These are phyloP conservation scores for Shargacucullia verbasci DNA, from an alignment of 2,888 invertebrate genomes.

Conservation along the genomic window DNA sequence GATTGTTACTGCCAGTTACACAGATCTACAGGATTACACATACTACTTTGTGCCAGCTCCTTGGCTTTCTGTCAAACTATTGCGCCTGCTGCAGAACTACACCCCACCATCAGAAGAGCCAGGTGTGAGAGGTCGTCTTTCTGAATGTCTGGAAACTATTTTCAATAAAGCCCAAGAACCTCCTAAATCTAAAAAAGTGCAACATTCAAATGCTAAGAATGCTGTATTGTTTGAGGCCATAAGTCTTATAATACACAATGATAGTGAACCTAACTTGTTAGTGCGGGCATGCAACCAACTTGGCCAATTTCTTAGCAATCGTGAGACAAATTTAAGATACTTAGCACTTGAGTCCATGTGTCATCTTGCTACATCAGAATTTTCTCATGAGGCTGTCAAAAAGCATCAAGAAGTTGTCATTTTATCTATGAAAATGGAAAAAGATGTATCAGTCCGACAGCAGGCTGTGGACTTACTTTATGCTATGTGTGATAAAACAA, in stretches of 20 bases:
- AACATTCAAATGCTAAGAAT: slow-evolving; percentile 99
- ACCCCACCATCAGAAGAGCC: slow-evolving; percentile 99
- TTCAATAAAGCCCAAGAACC: slow-evolving; percentile 99
- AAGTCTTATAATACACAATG: slow-evolving; percentile 99
- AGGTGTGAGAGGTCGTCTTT: slow-evolving; percentile 97
- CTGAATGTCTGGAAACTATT: slow-evolving; percentile 99
- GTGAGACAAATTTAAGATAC: slow-evolving; percentile 99
- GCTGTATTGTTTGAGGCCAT: slow-evolving; percentile 99
- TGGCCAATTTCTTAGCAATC: slow-evolving; percentile 98
- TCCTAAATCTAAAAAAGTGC: slow-evolving; percentile 99
- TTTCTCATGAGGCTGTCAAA: slow-evolving; percentile 99
- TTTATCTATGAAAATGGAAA: slow-evolving; percentile 99
- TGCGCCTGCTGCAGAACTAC: slow-evolving; percentile 98
- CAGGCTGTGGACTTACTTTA: slow-evolving; percentile 99
- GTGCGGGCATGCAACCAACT: slow-evolving; percentile 99
- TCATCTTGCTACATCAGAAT: slow-evolving; percentile 99
- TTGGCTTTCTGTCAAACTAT: slow-evolving; percentile 99
- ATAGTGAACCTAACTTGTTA: slow-evolving; percentile 98
- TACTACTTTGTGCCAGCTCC: slow-evolving; percentile 99
- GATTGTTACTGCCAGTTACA: slow-evolving; percentile 99
- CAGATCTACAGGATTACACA: slow-evolving; percentile 99
- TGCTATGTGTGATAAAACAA: slow-evolving; percentile 99
- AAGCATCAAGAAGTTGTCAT: slow-evolving; percentile 99
- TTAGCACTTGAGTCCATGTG: slow-evolving; percentile 99
- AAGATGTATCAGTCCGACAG: slow-evolving; percentile 99